phyloP scores from a whole-genome alignment of 2,888 invertebrate genomes.

The Glaucopsyche alexis region DNA sequence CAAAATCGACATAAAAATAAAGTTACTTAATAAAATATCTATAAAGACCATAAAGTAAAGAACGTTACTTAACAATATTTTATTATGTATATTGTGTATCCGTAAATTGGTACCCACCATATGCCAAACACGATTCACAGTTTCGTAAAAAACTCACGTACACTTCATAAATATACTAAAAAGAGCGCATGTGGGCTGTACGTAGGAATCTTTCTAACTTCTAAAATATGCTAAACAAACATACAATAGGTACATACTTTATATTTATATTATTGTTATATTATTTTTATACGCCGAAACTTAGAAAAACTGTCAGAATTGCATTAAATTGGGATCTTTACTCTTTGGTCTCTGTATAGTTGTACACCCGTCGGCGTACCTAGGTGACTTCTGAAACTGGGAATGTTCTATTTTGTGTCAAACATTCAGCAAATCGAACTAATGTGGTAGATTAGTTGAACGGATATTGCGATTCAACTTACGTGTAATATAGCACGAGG shows the following conservation, averaged over 20 bases:
- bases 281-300: not conserved
- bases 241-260: not conserved
- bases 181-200: slow-evolving; percentile 1
- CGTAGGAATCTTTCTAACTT: slow-evolving; percentile 12
- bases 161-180: slow-evolving; percentile 17
- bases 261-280: too few relatives aligned
- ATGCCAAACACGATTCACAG: slow-evolving; percentile 8
- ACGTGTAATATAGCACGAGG: slow-evolving; percentile 25
- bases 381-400: not conserved
- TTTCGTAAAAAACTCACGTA: slow-evolving; percentile 20
- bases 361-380: too few relatives aligned
- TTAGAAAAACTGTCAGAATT: too few relatives aligned
- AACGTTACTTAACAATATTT: not conserved
- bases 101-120: not conserved
- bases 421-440: not conserved
- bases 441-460: not conserved
- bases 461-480: slow-evolving; percentile 17
- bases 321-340: too few relatives aligned
- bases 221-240: slow-evolving; percentile 14
- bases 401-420: not conserved
- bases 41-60: not conserved
- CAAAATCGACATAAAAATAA: slow-evolving; percentile 6
- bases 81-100: not conserved
- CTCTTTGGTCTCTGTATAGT: too few relatives aligned
- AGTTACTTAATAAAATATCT: not conserved